A percentile compares a stretch with the other conserved stretches of the same genome.
Conservation (phyloP, 2,888 invertebrate genomes). For the Thereva unica region DNA sequence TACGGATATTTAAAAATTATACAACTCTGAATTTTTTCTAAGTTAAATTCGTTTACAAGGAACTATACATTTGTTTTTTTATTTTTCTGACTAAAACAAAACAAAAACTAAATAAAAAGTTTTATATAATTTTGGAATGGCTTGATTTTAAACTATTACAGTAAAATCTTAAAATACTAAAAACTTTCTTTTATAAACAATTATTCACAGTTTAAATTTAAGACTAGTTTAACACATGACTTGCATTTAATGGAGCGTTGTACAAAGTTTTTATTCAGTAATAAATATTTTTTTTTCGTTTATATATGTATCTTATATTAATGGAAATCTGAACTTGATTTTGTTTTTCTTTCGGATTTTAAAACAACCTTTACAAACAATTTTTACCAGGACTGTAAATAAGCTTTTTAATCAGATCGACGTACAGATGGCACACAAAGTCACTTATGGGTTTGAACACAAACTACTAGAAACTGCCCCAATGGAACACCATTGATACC, state of each 20-base stretch:
- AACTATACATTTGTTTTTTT: conserved; percentile 28
- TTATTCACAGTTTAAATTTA: not conserved
- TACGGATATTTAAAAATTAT: not conserved
- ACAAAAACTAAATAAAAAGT: not conserved
- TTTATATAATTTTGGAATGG: conserved; percentile 6
- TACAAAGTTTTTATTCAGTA: not conserved
- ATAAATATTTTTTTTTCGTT: not conserved
- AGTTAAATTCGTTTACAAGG: conserved; percentile 28
- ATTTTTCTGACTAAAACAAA: conserved; percentile 8
- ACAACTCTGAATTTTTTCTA: conserved; percentile 6
- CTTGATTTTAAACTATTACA: not conserved
- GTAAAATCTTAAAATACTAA: too few species aligned
- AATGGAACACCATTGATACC: too few species aligned
- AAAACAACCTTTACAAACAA: too few species aligned
- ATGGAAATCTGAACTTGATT: too few species aligned
- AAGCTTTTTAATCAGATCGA: too few species aligned
- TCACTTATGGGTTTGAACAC: too few species aligned
- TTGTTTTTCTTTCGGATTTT: too few species aligned
- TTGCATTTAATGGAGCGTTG: conserved; percentile 3
- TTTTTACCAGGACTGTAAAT: too few species aligned
- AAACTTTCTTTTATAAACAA: too few species aligned
- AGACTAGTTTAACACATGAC: conserved; percentile 31
- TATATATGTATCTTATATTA: too few species aligned
- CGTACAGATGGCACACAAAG: too few species aligned
- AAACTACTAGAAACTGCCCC: too few species aligned